Conservation (phyloP, 2,888 invertebrate genomes). For the Tipula vernalis region DNA sequence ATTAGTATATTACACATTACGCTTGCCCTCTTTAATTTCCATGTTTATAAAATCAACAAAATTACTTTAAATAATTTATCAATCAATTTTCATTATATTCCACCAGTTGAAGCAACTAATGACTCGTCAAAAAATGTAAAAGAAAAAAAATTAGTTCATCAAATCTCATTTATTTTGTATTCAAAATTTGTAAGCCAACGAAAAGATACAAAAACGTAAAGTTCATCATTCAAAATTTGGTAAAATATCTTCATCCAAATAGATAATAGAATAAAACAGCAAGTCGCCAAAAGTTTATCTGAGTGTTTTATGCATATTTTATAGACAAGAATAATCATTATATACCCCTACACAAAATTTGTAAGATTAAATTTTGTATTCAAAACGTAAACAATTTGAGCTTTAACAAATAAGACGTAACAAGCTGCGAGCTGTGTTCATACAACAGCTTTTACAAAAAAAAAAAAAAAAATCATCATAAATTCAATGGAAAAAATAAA, state of each 20-base stretch:
- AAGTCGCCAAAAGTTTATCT: background rate
- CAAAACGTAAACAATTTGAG: background rate
- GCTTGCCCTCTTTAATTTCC: background rate
- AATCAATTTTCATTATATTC: background rate
- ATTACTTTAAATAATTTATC: background rate
- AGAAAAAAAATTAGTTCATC: background rate
- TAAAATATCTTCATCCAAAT: background rate
- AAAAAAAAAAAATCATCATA: background rate
- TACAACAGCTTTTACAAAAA: background rate
- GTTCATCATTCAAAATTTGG: background rate
- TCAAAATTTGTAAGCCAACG: background rate
- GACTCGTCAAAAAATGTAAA: background rate
- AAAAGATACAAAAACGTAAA: background rate
- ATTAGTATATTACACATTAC: background rate
- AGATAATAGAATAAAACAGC: background rate
- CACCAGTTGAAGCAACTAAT: background rate
- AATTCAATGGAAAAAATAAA: no score
- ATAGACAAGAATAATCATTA: background rate
- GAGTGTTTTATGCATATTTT: background rate
- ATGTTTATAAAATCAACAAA: background rate
- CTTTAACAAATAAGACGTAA: background rate
- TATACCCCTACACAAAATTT: background rate
- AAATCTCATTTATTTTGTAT: background rate
- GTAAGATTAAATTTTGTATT: background rate
- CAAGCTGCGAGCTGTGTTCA: background rate